A percentile compares a stretch with the other conserved stretches of the same genome.
These are phyloP conservation scores for Pseudorhombus dupliciocellatus DNA, from an alignment of 2,113 vertebrate species.

Conservation along the genomic window DNA sequence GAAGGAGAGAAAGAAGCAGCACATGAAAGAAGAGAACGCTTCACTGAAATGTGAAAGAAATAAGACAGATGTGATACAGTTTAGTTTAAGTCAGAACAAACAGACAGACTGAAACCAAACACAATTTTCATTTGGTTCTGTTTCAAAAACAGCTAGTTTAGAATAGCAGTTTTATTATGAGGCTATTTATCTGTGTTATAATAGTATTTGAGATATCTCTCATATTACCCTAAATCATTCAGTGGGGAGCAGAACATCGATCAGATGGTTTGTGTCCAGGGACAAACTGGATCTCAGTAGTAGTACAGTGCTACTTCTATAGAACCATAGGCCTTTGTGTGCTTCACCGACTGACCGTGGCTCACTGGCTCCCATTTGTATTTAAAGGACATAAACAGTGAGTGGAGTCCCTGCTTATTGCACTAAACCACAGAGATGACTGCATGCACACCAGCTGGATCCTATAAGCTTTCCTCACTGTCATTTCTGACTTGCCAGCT, in stretches of 20 bases:
- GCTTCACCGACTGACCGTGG: neutral
- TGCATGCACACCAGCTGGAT: neutral
- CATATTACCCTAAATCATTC: no score
- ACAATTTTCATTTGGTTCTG: neutral
- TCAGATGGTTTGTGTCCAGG: no score
- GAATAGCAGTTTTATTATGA: no score
- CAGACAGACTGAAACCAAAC: neutral
- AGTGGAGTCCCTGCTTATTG: neutral
- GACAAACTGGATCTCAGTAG: no score
- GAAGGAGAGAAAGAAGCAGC: neutral
- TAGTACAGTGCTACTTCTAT: neutral
- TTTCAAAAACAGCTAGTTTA: no score
- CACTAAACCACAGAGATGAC: neutral
- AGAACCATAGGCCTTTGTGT: neutral
- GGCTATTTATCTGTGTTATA: no score
- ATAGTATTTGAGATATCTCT: no score
- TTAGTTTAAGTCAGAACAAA: neutral
- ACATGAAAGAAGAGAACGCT: conserved; percentile 29
- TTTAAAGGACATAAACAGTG: neutral
- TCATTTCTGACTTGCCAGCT: conserved; percentile 25
- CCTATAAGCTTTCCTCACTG: conserved; percentile 18
- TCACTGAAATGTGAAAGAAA: neutral
- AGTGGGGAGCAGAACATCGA: no score
- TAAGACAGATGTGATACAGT: neutral
- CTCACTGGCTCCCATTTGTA: neutral